Percentiles rank a stretch among this genome's conserved stretches.
Conservation (phyloP, 2,888 invertebrate species). For the Andrena marginata region DNA sequence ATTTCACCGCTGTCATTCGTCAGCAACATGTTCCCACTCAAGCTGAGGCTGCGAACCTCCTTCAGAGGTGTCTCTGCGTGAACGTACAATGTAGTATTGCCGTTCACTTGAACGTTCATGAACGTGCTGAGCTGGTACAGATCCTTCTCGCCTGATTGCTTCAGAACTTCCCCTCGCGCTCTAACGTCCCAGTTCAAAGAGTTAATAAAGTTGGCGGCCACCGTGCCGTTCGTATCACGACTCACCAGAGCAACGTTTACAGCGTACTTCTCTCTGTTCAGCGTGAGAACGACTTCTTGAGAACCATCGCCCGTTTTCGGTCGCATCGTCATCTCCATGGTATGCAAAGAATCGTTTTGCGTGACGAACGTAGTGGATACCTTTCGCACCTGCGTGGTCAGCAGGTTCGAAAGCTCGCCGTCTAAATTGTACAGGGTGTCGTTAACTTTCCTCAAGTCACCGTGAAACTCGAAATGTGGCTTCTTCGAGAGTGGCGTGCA, state of each 20-base stretch:
- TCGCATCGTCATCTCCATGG: conserved; percentile 54
- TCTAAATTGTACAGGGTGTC: conserved; percentile 62
- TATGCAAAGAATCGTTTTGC: conserved; percentile 39
- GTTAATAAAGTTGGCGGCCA: conserved; percentile 72
- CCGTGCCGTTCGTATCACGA: conserved; percentile 61
- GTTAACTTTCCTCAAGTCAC: conserved; percentile 64
- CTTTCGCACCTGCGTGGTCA: conserved; percentile 44
- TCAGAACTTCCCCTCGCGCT: conserved; percentile 35
- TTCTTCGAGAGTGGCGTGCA: conserved; percentile 64
- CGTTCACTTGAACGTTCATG: conserved; percentile 77
- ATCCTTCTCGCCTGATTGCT: not conserved
- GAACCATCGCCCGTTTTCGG: conserved; percentile 40
- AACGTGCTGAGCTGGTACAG: conserved; percentile 71
- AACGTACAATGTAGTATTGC: conserved; percentile 80
- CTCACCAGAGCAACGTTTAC: conserved; percentile 57
- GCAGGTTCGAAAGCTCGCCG: conserved; percentile 74
- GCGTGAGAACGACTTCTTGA: conserved; percentile 57
- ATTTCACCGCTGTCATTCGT: conserved; percentile 79
- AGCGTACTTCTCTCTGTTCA: conserved; percentile 69
- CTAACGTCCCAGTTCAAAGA: conserved; percentile 78
- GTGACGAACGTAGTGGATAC: conserved; percentile 60
- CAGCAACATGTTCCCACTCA: conserved; percentile 82
- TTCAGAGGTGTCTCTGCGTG: conserved; percentile 84
- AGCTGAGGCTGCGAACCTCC: conserved; percentile 83
- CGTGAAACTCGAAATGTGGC: conserved; percentile 73